A percentile compares a stretch with the other conserved stretches of the same genome.
phyloP scores from a whole-genome alignment of 35 echinoderm and acorn worm species.

The Strongylocentrotus purpuratus region DNA sequence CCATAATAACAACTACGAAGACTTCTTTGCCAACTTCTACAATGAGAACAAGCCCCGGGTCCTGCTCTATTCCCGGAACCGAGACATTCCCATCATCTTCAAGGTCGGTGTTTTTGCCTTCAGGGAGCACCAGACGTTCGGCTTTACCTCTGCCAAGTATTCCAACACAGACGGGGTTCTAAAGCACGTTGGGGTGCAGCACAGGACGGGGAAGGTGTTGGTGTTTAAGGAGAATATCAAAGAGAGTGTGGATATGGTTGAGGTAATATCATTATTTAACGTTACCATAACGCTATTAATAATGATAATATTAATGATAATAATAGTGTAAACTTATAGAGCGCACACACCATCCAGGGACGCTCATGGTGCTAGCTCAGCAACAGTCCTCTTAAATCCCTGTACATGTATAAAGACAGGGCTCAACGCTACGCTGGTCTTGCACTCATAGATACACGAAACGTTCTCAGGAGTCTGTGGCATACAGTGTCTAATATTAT shows the following conservation, averaged over 20 bases:
- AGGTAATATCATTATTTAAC: neutral
- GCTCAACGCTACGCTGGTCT: no score
- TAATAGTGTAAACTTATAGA: no score
- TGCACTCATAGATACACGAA: no score
- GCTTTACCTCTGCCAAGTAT: conserved; percentile 31
- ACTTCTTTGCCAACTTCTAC: conserved; percentile 46
- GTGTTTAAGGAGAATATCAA: conserved; percentile 3
- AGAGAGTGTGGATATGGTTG: conserved; percentile 23
- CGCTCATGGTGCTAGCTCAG: no score
- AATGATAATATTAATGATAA: no score
- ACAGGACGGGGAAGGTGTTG: neutral
- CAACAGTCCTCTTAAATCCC: no score
- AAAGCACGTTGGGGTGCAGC: neutral
- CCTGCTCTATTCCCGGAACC: conserved; percentile 55
- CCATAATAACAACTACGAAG: conserved; percentile 55
- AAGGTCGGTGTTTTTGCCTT: conserved; percentile 43
- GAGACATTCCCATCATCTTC: conserved; percentile 48
- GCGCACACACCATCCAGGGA: no score
- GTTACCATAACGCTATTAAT: no score
- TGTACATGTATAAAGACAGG: no score
- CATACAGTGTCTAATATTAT: no score
- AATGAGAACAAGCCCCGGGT: conserved; percentile 62
- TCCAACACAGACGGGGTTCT: conserved; percentile 41
- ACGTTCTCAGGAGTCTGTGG: no score
- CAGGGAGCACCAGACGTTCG: conserved; percentile 53